phyloP scores from a whole-genome alignment of 2,113 vertebrate species.

The Cygnus atratus region DNA sequence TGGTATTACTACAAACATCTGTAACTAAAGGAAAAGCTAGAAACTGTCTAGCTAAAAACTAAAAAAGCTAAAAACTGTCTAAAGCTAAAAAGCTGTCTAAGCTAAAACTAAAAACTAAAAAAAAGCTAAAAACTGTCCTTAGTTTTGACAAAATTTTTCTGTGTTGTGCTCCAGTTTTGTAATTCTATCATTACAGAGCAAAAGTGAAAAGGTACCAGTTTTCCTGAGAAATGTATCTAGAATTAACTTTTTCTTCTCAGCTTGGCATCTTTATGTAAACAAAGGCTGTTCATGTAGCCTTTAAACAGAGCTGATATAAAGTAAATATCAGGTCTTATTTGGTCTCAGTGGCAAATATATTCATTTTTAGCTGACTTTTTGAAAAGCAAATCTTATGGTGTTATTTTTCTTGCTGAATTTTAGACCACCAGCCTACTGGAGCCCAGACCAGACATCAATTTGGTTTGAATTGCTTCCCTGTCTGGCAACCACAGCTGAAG shows the following conservation, averaged over 20 bases:
- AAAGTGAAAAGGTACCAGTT: background rate
- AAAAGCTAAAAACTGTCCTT: background rate
- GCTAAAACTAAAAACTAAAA: no score
- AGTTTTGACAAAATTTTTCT: background rate
- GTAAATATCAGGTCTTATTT: background rate
- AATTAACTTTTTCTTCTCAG: background rate
- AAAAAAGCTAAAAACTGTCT: no score
- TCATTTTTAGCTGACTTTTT: background rate
- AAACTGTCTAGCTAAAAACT: no score
- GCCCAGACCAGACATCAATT: background rate
- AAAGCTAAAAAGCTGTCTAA: no score
- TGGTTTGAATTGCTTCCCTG: background rate
- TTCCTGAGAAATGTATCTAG: background rate
- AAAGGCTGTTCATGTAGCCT: background rate
- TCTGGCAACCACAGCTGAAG: background rate
- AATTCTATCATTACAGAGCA: background rate
- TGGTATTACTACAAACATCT: background rate
- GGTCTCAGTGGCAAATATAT: background rate
- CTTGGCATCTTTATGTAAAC: background rate
- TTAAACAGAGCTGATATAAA: background rate
- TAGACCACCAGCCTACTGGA: background rate
- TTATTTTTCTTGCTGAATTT: background rate
- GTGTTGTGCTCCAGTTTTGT: background rate
- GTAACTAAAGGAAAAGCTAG: background rate
- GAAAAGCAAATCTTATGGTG: background rate